Percentiles rank a stretch among this genome's conserved stretches.
These are phyloP conservation scores for Agrochola lychnidis DNA, from an alignment of 2,888 invertebrate species.

Conservation along the genomic window DNA sequence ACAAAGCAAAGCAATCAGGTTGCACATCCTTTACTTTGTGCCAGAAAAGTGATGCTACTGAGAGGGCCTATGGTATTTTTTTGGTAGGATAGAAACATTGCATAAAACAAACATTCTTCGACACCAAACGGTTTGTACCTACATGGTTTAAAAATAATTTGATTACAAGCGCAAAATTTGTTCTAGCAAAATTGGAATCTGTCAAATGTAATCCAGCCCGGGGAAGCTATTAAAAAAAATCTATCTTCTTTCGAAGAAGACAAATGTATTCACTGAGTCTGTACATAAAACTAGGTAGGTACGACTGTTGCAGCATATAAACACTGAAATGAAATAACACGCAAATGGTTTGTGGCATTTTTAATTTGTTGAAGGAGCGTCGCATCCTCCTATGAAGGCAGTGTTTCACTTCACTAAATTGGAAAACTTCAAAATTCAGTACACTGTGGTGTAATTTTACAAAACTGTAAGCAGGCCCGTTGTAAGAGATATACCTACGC, in stretches of 20 bases:
- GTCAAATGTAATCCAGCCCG: neutral
- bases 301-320: neutral
- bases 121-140: neutral
- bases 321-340: constrained; percentile 41
- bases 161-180: neutral
- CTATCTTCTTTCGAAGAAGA: no score
- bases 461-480: neutral
- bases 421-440: constrained; percentile 35
- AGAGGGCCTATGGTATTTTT: neutral
- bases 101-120: neutral
- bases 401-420: constrained; percentile 46
- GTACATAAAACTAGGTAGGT: neutral
- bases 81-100: neutral
- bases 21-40: constrained; percentile 1
- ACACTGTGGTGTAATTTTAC: constrained; percentile 7
- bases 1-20: neutral
- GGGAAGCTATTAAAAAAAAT: no score
- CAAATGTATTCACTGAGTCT: neutral
- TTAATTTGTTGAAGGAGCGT: constrained; percentile 54
- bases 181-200: neutral
- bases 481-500: neutral
- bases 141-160: neutral
- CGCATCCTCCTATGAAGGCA: constrained; percentile 22
- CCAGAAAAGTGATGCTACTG: neutral
- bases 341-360: constrained; percentile 54